phyloP scores from a whole-genome alignment of 2,888 invertebrate species.

The Choreutis nemorana region DNA sequence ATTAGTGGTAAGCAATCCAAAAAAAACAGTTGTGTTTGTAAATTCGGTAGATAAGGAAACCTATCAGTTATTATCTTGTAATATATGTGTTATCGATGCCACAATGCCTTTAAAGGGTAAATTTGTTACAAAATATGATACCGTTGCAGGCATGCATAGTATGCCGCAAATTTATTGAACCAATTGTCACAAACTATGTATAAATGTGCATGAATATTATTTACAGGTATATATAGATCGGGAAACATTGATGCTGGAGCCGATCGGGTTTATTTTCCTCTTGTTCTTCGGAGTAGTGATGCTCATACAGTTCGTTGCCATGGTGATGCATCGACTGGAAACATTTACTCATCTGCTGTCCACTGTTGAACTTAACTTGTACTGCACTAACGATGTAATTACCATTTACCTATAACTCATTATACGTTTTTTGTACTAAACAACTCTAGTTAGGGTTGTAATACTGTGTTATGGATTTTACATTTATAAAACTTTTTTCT shows the following conservation, averaged over 20 bases:
- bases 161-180: too few species aligned
- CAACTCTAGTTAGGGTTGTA: too few species aligned
- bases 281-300: constrained; percentile 96
- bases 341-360: constrained; percentile 95
- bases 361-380: constrained; percentile 87
- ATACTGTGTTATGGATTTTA: background rate
- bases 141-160: too few species aligned
- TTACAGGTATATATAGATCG: constrained; percentile 82
- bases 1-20: too few species aligned
- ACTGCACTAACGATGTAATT: constrained; percentile 77
- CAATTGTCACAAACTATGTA: too few species aligned
- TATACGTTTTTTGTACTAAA: too few species aligned
- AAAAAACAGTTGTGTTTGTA: too few species aligned
- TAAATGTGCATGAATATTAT: constrained; percentile 6
- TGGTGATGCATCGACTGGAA: constrained; percentile 96
- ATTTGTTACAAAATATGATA: too few species aligned
- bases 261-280: constrained; percentile 94
- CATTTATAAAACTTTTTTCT: constrained; percentile 6
- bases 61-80: too few species aligned
- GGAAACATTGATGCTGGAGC: constrained; percentile 91
- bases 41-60: too few species aligned
- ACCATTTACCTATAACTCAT: background rate
- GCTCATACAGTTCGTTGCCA: constrained; percentile 92
- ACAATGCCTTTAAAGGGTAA: too few species aligned
- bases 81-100: too few species aligned